Base-by-base conservation (phyloP, 1,140 invertebrate species). In the Caenorhabditis remanei region DNA sequence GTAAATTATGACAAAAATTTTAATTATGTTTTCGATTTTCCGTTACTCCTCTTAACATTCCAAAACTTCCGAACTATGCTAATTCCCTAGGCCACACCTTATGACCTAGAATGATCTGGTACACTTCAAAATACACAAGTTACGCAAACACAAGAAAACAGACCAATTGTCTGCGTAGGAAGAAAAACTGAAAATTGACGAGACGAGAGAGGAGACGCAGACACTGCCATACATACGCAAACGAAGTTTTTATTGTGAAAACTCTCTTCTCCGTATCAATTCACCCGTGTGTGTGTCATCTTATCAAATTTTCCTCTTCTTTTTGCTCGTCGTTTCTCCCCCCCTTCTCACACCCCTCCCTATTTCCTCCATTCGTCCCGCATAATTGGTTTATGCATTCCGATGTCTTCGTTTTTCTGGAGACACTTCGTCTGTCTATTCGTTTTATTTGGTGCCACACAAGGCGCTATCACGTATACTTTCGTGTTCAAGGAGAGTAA, bases 301-400 rank as follows among this genome's bases (percentile, higher is more conserved):
- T 58, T 58, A 58, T 58, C 56, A 58, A 16, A n/a, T 19, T 21
- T 21, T 8, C 56, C 21, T 21, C 21, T 58, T n/a, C 21, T 21
- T 58, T 58, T n/a, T 21, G 3, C 56, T 2, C 19, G 13, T 58
- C n/a, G 16, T n/a, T 21, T 58, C 21, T n/a, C 21, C 8, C 56
- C 56, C 16, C 16, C 16, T 53, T 53, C 50, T 16, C 50, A 6
- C 16, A 53, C 50, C 50, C 50, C 50, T 14, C 50, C 58, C 58
- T 21, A 11, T 32, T 41, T 41, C 5, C 11, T 9, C 9, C 24
- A 9, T 24, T 5, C 24, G 13, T 32, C 19, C 13, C 32, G 16
- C 16, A 46, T 75, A 75, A 75, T 79, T 79, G 46, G 43, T 79
- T 50, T 79, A 79, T 79, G 71, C 43, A 79, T 79, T 79, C 46